A percentile compares a stretch with the other conserved stretches of the same genome.
Conservation (phyloP, 2,888 invertebrate species). For the Scaptomyza flava region DNA sequence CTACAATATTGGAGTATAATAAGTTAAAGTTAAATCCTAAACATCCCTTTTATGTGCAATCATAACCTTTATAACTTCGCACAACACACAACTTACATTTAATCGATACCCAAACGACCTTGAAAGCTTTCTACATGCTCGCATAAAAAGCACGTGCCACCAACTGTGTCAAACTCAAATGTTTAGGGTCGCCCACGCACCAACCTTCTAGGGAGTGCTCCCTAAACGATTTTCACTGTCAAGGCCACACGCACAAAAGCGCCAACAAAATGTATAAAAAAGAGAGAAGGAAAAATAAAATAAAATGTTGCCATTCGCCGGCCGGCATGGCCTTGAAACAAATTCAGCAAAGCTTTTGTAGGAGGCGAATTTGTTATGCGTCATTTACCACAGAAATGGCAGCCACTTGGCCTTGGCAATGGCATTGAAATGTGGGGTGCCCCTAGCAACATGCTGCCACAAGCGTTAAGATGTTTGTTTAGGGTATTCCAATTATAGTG, state of each 20-base stretch:
- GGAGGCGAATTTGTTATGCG: constrained; percentile 45
- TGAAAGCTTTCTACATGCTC: constrained; percentile 39
- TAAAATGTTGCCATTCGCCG: constrained; percentile 46
- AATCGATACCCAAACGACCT: constrained; percentile 67
- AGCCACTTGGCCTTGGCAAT: constrained; percentile 64
- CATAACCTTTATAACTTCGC: constrained; percentile 10
- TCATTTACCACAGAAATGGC: constrained; percentile 50
- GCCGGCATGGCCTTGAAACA: constrained; percentile 67
- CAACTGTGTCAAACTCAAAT: constrained; percentile 65
- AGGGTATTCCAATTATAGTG: not conserved
- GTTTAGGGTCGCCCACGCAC: constrained; percentile 35
- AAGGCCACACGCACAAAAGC: constrained; percentile 67
- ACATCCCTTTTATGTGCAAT: not conserved
- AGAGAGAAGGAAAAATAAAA: constrained; percentile 8
- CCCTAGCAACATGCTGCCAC: constrained; percentile 44
- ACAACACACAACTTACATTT: constrained; percentile 27
- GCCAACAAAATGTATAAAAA: constrained; percentile 18
- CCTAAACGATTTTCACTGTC: constrained; percentile 67
- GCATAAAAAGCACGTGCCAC: constrained; percentile 70
- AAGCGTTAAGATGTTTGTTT: constrained; percentile 18
- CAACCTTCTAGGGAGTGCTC: constrained; percentile 37
- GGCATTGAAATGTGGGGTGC: constrained; percentile 59
- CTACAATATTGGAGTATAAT: not conserved
- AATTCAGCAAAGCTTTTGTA: constrained; percentile 40
- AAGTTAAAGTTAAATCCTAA: not conserved